Percentiles rank a stretch among this genome's conserved stretches.
These are phyloP conservation scores for Brachypteracias leptosomus DNA, from an alignment of 2,113 vertebrate species.

Conservation along the genomic window DNA sequence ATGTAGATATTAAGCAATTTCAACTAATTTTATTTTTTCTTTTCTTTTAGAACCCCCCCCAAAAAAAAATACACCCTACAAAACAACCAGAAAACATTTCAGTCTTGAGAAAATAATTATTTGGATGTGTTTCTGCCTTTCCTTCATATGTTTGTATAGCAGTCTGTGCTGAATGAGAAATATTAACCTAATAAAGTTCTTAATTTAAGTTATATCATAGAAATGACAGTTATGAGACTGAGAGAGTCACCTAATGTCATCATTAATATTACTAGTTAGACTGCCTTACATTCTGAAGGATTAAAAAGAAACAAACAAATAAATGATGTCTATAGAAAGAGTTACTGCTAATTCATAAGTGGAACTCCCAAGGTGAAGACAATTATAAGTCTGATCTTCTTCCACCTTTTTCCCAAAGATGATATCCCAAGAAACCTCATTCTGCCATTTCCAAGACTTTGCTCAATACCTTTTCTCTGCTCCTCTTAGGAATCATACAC, in stretches of 20 bases:
- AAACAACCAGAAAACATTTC: background rate
- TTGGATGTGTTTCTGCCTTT: background rate
- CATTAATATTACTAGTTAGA: background rate
- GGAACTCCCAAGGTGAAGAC: background rate
- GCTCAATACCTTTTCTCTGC: background rate
- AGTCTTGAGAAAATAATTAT: background rate
- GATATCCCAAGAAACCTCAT: background rate
- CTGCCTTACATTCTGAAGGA: background rate
- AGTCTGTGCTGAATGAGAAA: background rate
- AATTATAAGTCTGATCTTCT: background rate
- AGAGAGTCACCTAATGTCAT: background rate
- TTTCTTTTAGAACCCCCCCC: no score
- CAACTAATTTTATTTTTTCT: background rate
- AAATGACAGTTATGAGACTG: background rate
- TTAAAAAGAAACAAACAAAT: background rate
- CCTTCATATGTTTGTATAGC: background rate
- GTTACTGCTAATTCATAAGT: background rate
- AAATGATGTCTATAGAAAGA: background rate
- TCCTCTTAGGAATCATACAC: background rate
- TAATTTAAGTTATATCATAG: background rate
- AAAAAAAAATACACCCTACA: no score
- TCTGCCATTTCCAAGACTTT: background rate
- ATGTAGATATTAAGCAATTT: background rate
- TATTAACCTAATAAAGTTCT: conserved; percentile 11
- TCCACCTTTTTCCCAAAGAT: background rate